Evolutionary conservation across 2,888 invertebrate genomes (phyloP).

Genomic region (Hermaeophaga mercurialis): DNA sequence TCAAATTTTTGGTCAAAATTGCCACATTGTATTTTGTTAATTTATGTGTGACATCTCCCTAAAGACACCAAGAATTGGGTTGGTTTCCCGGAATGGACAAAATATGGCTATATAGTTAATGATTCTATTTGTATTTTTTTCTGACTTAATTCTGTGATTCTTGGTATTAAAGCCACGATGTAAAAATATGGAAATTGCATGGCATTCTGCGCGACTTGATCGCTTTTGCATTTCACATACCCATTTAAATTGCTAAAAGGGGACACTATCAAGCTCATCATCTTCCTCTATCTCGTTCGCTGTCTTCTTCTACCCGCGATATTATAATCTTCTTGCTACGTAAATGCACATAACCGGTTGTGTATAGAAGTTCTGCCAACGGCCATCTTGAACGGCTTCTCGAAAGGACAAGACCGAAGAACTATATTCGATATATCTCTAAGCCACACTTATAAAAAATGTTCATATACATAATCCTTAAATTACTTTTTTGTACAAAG

Average conservation of each 20-base stretch:
- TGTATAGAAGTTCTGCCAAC: constrained; percentile 45
- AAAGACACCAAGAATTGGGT: no score
- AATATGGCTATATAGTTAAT: constrained; percentile 24
- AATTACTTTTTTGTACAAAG: no score
- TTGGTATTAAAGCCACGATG: constrained; percentile 44
- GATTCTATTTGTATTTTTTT: constrained; percentile 22
- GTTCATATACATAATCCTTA: no score
- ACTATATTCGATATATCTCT: constrained; percentile 5
- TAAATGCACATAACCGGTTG: constrained; percentile 59
- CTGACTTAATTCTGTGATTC: constrained; percentile 27
- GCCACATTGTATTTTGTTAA: no score
- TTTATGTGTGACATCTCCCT: no score
- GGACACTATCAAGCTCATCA: constrained; percentile 56
- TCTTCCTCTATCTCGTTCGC: constrained; percentile 49
- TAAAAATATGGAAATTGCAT: constrained; percentile 52
- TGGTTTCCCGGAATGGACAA: constrained; percentile 20
- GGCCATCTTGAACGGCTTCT: constrained; percentile 50
- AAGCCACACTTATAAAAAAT: neutral
- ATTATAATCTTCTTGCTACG: constrained; percentile 58
- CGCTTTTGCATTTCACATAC: constrained; percentile 57
- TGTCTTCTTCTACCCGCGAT: constrained; percentile 43
- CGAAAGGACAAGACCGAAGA: constrained; percentile 1
- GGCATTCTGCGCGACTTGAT: constrained; percentile 34
- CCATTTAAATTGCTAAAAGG: constrained; percentile 60
- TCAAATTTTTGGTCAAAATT: no score